Evolutionary conservation across 2,113 vertebrate genomes (phyloP), one percentile per base, ranked within the genome.

Genomic region (Pionites leucogaster): DNA sequence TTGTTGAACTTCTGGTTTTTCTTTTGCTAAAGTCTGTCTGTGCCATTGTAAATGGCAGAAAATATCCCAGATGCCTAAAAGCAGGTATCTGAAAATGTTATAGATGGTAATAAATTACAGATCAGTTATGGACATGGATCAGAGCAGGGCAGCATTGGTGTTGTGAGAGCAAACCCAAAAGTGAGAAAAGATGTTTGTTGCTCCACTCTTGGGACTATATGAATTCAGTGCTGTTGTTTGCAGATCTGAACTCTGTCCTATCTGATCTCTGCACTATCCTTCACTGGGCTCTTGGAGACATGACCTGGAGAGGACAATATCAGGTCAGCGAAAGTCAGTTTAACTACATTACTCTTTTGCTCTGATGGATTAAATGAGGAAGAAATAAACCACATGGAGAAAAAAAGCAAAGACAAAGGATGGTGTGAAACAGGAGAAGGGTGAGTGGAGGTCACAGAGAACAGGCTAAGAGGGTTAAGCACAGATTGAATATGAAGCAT

Each of bases 131-230:
- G 67, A 17, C 7, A 3, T 20, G 71, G 47, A 72, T 47, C 25
- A 53, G 49, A 59, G 25, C 33, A 49, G 44, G 49, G n/a, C 39
- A 81, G 41, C 31, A 13, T 49, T 1, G 1, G 19, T 53, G 37
- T 11, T 15, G 6, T 50, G 70, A 55, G 59, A 55, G 24, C 16
- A 49, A 77, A 13, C 31, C 52, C 57, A n/a, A 24, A 44, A 37
- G 22, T 47, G 53, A 46, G 49, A 16, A 25, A 13, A 0, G 6
- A 5, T 13, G 22, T 11, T 57, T 59, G 29, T 35, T 59, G n/a
- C 44, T 75, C 44, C 7, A 8, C 9, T 0, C 22, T 62, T 25
- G 31, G n/a, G 35, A n/a, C 31, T 14, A 5, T 9, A 1, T 23
- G 27, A 42, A 49, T 63, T 78, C 27, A 31, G 10, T 41, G 33